Evolutionary conservation across 2,888 invertebrate species (phyloP).

Genomic region (Drosophila kokeensis): DNA sequence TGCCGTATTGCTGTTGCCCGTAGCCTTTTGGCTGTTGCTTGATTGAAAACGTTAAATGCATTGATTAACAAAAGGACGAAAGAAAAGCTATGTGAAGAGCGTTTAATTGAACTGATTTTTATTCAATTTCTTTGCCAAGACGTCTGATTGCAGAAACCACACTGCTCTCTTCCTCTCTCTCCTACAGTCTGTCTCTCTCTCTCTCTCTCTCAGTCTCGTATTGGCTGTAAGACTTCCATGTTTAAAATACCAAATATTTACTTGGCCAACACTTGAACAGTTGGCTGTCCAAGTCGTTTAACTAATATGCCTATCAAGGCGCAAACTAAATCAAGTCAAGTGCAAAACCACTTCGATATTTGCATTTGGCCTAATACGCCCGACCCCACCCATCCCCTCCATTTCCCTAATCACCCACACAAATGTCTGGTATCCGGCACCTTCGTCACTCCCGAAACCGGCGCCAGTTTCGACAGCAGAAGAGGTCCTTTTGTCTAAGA

Average conservation of each 20-base stretch:
- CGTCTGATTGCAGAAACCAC: constrained; percentile 68
- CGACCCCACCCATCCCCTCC: too few relatives aligned
- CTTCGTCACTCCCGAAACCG: constrained; percentile 57
- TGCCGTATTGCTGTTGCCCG: not conserved
- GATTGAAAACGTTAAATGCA: constrained; percentile 78
- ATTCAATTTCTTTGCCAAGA: constrained; percentile 63
- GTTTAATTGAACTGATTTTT: constrained; percentile 78
- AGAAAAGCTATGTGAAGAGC: constrained; percentile 44
- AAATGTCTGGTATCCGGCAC: constrained; percentile 41
- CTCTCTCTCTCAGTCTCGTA: not conserved
- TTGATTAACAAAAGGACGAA: constrained; percentile 67
- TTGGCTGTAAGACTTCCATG: constrained; percentile 3
- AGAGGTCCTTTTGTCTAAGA: constrained; percentile 58
- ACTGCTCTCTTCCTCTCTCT: constrained; percentile 14
- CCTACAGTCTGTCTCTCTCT: not conserved
- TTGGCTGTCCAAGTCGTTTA: constrained; percentile 58
- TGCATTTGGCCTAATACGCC: constrained; percentile 37
- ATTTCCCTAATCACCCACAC: not conserved
- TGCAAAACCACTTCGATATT: constrained; percentile 42
- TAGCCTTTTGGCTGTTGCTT: constrained; percentile 70
- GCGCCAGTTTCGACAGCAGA: constrained; percentile 61
- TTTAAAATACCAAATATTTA: constrained; percentile 64
- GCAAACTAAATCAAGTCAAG: constrained; percentile 27
- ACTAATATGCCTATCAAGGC: constrained; percentile 62
- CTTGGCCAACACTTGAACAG: constrained; percentile 44